A percentile compares a stretch with the other conserved stretches of the same genome.
Conservation (phyloP, 1,140 invertebrate species). For the Drosophila punjabiensis region DNA sequence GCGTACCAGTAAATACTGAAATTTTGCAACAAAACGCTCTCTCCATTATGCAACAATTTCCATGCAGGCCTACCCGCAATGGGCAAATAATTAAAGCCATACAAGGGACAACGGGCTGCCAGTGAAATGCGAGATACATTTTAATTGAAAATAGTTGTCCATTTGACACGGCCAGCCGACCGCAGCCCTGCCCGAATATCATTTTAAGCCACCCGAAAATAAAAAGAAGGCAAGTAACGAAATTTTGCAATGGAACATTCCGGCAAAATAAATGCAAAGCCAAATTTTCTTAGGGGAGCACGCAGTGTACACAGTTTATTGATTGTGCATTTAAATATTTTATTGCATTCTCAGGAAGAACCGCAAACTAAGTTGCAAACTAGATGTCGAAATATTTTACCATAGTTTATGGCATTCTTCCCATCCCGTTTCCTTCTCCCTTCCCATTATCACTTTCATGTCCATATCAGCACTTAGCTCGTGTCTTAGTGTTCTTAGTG, state of each 20-base stretch:
- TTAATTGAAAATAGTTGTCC: constrained; percentile 82
- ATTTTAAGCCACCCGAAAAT: constrained; percentile 40
- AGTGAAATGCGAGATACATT: constrained; percentile 39
- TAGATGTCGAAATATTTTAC: constrained; percentile 54
- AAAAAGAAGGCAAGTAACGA: constrained; percentile 3
- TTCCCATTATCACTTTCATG: neutral
- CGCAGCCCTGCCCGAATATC: constrained; percentile 58
- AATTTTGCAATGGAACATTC: constrained; percentile 10
- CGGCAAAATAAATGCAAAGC: constrained; percentile 43
- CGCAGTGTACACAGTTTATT: constrained; percentile 57
- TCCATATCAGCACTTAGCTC: constrained; percentile 28
- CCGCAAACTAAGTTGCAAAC: constrained; percentile 47
- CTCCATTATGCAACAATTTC: constrained; percentile 49
- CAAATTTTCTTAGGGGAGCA: constrained; percentile 21
- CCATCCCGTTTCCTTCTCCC: neutral
- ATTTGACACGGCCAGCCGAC: constrained; percentile 72
- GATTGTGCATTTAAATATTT: constrained; percentile 81
- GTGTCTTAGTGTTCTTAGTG: constrained; percentile 4
- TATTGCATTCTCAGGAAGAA: constrained; percentile 66
- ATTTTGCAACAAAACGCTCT: constrained; percentile 7
- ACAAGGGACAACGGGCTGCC: constrained; percentile 31
- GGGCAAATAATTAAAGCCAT: constrained; percentile 61
- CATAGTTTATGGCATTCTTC: constrained; percentile 25
- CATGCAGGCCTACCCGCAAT: constrained; percentile 7
- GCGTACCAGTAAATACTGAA: neutral